Base-by-base conservation (phyloP, 1,140 invertebrate species). In the Phenacoccus solenopsis region DNA sequence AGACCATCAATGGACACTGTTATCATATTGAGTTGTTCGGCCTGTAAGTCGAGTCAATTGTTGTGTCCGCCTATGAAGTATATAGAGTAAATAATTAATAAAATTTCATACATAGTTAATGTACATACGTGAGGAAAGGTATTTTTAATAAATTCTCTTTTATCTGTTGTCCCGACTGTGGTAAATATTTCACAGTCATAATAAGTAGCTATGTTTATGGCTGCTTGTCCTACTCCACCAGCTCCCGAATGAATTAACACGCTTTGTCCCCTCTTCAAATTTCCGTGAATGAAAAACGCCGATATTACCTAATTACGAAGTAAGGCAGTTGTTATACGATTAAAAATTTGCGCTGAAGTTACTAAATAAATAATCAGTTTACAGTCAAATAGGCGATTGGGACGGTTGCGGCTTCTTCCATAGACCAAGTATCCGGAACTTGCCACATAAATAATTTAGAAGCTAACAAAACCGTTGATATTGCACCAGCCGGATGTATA, bases 341-440 rank as follows among this genome's bases (percentile, higher is more conserved):
- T n/a, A n/a, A 38, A 38, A 38, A 38, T 10, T 38, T 38, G 32
- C 9, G 9, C 32, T 25, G 22, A 20, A n/a, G 61, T 28, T 22
- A 7, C 20, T 7, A 32, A 0, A n/a, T 38, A n/a, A 38, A 38
- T 10, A 38, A 38, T 38, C 9, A 38, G 9, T 38, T 78, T 76
- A 86, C 87, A 1, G 94, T 96, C 22, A 90, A 84, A 78, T 96
- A 97, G 13, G 91, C 93, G 21, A 94, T 91, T 0, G 96, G 96
- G 71, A 98, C 89, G 0, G 95, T 96, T 0, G 94, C 87, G 28
- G 96, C 96, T 76, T 98, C 86, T 78, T 94, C 90, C 69, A 98
- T 80, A n/a, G 86, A 87, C 94, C 95, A 98, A 20, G 85, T 81
- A 0, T 88, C 83, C 0, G 95, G 95, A 38, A 98, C 86, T 74